A percentile compares a stretch with the other conserved stretches of the same genome.
Conservation (phyloP, 2,113 vertebrate genomes). For the Centropus bengalensis region DNA sequence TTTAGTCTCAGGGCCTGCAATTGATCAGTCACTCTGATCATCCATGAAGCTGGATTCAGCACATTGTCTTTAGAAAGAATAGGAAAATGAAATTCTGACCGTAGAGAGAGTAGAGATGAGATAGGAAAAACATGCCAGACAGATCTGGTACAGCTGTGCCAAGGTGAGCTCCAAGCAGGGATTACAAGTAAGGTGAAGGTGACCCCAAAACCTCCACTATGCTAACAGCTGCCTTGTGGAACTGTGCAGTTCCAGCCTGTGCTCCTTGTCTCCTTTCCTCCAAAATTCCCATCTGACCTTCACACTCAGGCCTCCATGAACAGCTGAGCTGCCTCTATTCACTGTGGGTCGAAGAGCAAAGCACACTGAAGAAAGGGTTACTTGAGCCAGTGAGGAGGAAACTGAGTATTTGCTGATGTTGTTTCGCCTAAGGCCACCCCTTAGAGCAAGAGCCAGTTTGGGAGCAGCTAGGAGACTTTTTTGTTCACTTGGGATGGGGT, state of each 20-base stretch:
- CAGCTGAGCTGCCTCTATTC: fast-evolving
- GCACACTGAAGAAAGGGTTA: not conserved
- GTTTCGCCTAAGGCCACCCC: not conserved
- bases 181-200: not conserved
- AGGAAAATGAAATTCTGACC: not conserved
- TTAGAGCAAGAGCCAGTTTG: not conserved
- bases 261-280: not conserved
- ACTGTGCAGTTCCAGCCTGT: not conserved
- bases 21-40: not conserved
- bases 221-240: not conserved
- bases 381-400: fast-evolving
- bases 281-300: not conserved
- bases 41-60: not conserved
- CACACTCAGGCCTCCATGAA: not conserved
- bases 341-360: not conserved
- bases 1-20: not conserved
- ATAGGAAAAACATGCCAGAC: not conserved
- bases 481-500: fast-evolving
- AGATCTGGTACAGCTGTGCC: not conserved
- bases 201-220: not conserved
- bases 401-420: not conserved
- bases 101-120: not conserved
- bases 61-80: not conserved
- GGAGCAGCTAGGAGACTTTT: not conserved
- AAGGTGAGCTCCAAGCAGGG: not conserved